A percentile compares a stretch with the other conserved stretches of the same genome.
Conservation (phyloP, 2,797 vertebrate genomes). For the Coluber constrictor region DNA sequence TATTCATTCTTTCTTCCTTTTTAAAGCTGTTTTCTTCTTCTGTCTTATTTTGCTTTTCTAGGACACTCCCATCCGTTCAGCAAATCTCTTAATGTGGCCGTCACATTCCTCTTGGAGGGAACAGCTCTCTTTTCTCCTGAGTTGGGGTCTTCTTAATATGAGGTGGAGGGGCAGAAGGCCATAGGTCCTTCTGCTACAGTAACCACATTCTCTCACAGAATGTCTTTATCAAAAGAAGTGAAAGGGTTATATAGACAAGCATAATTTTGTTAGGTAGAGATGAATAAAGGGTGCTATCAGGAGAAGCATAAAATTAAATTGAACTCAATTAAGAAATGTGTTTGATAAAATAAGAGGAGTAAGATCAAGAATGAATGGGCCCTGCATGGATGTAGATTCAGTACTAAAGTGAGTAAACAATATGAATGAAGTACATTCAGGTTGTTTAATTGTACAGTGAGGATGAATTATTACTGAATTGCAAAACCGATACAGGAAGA, state of each 20-base stretch:
- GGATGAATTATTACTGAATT: background rate
- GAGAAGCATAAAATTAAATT: background rate
- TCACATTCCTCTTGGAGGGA: background rate
- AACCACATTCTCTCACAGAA: background rate
- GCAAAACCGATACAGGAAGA: background rate
- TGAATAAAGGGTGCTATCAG: background rate
- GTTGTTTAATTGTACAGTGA: background rate
- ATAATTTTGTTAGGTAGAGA: background rate
- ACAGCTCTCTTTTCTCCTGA: background rate
- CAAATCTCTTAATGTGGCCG: background rate
- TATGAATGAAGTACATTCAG: background rate
- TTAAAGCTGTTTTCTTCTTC: background rate
- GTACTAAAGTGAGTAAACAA: background rate
- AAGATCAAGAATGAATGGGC: background rate
- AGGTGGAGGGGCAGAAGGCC: background rate
- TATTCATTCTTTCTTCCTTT: background rate
- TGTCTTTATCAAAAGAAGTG: background rate
- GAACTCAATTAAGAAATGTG: background rate
- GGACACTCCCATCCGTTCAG: background rate
- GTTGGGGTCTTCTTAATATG: background rate
- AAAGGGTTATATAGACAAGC: background rate
- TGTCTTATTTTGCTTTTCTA: background rate
- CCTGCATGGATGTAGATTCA: background rate
- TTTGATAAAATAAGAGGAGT: background rate
- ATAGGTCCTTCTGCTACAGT: background rate